phyloP scores from a whole-genome alignment of 2,113 vertebrate genomes.

The Carollia perspicillata region DNA sequence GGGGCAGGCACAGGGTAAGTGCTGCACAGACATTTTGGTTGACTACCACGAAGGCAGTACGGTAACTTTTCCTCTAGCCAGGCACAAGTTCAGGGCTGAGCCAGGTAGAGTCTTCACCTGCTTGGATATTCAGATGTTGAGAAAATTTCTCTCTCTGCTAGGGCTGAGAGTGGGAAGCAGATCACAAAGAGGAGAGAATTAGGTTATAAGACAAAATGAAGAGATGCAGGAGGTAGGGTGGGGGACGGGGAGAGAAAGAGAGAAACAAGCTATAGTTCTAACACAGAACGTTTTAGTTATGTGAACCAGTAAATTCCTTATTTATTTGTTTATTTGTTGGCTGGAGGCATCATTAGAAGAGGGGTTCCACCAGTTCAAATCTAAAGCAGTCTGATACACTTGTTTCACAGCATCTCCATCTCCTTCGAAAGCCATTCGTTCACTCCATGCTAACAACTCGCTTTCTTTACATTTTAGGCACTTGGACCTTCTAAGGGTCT shows the following conservation, averaged over 20 bases:
- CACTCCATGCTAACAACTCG: neutral
- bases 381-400: neutral
- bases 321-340: conserved; percentile 19
- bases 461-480: neutral
- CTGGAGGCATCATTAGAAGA: neutral
- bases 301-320: neutral
- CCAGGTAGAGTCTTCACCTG: neutral
- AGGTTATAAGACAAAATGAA: neutral
- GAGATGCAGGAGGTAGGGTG: neutral
- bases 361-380: neutral
- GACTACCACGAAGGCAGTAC: neutral
- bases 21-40: neutral
- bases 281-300: neutral
- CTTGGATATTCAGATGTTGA: neutral
- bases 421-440: neutral
- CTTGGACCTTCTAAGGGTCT: neutral
- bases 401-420: neutral
- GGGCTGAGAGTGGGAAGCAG: neutral
- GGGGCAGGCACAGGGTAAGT: no score
- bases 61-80: neutral
- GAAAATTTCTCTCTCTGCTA: neutral
- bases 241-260: neutral
- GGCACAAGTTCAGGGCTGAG: neutral
- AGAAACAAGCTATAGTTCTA: neutral
- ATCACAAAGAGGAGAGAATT: neutral